Conservation (phyloP, 2,797 vertebrate species). For the Hybognathus amarus region DNA sequence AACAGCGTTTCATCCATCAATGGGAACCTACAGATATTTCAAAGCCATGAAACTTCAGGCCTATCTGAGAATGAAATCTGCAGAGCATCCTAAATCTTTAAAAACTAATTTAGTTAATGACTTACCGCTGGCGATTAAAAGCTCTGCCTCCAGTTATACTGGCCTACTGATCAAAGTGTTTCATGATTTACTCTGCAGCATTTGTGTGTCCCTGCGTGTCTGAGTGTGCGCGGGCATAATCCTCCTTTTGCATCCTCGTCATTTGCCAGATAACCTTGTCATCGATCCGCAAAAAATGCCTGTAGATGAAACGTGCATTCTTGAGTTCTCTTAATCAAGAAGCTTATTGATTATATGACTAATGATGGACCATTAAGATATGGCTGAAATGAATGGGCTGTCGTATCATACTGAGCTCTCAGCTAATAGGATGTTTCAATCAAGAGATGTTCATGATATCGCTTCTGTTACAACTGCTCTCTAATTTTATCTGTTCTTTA, state of each 20-base stretch:
- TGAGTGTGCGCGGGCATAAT: slow-evolving; percentile 74
- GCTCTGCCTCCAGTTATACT: slow-evolving; percentile 91
- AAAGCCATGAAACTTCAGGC: slow-evolving; percentile 70
- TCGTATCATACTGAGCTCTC: slow-evolving; percentile 77
- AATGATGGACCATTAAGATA: slow-evolving; percentile 83
- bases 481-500: slow-evolving; percentile 61
- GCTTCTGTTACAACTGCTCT: slow-evolving; percentile 54
- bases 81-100: slow-evolving; percentile 81
- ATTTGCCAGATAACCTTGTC: slow-evolving; percentile 93
- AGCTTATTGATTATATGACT: slow-evolving; percentile 84
- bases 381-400: slow-evolving; percentile 71
- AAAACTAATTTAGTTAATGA: slow-evolving; percentile 93
- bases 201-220: slow-evolving; percentile 71
- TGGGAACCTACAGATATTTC: slow-evolving; percentile 73
- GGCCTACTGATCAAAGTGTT: slow-evolving; percentile 88
- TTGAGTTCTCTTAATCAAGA: slow-evolving; percentile 88
- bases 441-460: slow-evolving; percentile 74
- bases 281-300: slow-evolving; percentile 96
- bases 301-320: slow-evolving; percentile 94
- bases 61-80: slow-evolving; percentile 81
- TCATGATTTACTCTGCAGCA: slow-evolving; percentile 89
- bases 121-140: slow-evolving; percentile 90
- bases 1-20: slow-evolving; percentile 69
- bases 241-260: slow-evolving; percentile 87
- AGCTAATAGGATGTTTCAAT: slow-evolving; percentile 79